Evolutionary conservation across 2,797 vertebrate genomes (phyloP).

Genomic region (Ptychadena robeensis): DNA sequence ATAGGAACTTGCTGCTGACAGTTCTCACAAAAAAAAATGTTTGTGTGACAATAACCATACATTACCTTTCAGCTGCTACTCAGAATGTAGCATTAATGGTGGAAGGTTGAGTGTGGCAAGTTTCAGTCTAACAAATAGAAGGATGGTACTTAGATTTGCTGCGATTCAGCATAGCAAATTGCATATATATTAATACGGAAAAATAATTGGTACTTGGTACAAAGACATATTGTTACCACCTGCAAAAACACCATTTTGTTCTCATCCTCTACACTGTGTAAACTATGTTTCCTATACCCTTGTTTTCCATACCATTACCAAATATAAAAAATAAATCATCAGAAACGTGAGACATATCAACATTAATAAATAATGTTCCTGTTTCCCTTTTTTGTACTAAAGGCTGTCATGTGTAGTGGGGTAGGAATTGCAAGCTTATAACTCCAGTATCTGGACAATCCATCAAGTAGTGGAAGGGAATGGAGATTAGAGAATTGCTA

Average conservation of each 20-base stretch:
- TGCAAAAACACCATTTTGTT: neutral
- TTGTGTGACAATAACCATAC: neutral
- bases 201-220: neutral
- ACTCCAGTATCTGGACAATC: slow-evolving; percentile 33
- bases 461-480: slow-evolving; percentile 33
- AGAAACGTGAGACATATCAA: slow-evolving; percentile 42
- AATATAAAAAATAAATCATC: slow-evolving; percentile 39
- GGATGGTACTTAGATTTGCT: no score
- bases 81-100: neutral
- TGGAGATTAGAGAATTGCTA: neutral
- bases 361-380: slow-evolving; percentile 41
- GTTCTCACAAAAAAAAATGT: neutral
- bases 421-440: slow-evolving; percentile 46
- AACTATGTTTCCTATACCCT: slow-evolving; percentile 26
- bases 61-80: neutral
- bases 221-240: slow-evolving; percentile 21
- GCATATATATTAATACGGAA: neutral
- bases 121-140: neutral
- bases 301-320: slow-evolving; percentile 27
- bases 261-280: neutral
- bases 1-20: neutral
- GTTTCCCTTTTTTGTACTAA: slow-evolving; percentile 22
- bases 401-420: slow-evolving; percentile 49
- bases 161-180: neutral
- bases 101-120: neutral